Percentiles rank a stretch among this genome's conserved stretches.
These are phyloP conservation scores for Metallyticus violacea DNA, from an alignment of 2,888 invertebrate genomes.

Conservation along the genomic window DNA sequence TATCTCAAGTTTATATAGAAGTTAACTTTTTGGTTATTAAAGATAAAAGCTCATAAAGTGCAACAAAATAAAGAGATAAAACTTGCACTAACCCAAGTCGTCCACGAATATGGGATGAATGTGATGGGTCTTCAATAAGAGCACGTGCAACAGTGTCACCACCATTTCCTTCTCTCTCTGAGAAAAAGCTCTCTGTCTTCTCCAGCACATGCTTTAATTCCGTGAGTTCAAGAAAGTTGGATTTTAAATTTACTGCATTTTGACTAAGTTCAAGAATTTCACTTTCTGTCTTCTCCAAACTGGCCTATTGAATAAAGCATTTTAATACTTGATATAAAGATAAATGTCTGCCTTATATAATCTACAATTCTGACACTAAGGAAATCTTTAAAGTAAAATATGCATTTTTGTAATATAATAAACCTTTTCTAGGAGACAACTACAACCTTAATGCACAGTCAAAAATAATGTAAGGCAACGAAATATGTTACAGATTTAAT, in stretches of 20 bases:
- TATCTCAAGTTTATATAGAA: no score
- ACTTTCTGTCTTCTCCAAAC: conserved; percentile 92
- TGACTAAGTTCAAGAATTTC: conserved; percentile 91
- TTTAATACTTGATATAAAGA: background rate
- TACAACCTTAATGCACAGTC: no score
- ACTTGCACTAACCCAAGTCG: conserved; percentile 48
- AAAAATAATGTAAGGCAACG: no score
- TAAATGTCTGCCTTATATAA: no score
- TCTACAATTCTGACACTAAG: no score
- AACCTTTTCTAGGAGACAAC: no score
- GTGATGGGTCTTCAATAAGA: conserved; percentile 51
- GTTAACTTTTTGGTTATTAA: no score
- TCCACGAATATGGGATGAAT: conserved; percentile 39
- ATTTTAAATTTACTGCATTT: conserved; percentile 88
- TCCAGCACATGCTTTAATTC: conserved; percentile 89
- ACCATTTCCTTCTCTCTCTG: conserved; percentile 73
- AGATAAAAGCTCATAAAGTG: no score
- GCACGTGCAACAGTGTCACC: conserved; percentile 61
- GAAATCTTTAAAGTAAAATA: no score
- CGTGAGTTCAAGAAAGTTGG: conserved; percentile 86
- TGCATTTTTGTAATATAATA: no score
- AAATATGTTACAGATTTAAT: no score
- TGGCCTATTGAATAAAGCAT: conserved; percentile 57
- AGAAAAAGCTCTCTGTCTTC: conserved; percentile 88
- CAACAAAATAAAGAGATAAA: background rate